These are phyloP conservation scores for Podarcis cretensis DNA, from an alignment of 2,113 vertebrate genomes.

Conservation along the genomic window DNA sequence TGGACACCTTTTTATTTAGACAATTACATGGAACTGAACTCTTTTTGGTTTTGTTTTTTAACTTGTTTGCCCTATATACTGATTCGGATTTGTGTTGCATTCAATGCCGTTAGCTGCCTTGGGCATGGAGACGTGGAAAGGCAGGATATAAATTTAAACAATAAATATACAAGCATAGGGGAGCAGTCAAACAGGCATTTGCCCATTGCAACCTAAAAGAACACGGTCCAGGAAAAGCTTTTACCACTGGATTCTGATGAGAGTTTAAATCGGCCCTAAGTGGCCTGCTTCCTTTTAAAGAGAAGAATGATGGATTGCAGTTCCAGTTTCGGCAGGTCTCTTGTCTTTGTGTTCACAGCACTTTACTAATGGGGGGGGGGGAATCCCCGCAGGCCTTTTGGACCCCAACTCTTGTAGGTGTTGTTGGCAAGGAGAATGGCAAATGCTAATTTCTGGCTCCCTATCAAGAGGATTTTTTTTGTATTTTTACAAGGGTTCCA, in stretches of 20 bases:
- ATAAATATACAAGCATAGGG: not conserved
- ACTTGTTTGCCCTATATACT: not conserved
- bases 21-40: not conserved
- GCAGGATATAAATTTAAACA: not conserved
- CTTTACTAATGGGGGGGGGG: not conserved
- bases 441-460: not conserved
- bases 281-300: not conserved
- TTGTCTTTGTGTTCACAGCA: not conserved
- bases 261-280: not conserved
- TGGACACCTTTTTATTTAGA: not conserved
- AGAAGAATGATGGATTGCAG: not conserved
- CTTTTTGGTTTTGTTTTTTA: not conserved
- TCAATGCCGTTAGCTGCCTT: not conserved
- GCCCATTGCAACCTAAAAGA: not conserved
- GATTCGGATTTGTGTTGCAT: not conserved
- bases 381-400: not conserved
- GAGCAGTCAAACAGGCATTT: not conserved
- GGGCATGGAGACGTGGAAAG: not conserved
- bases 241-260: not conserved
- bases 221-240: not conserved
- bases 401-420: not conserved
- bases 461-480: not conserved
- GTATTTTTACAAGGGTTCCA: not conserved
- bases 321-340: not conserved
- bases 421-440: not conserved